Evolutionary conservation across 2,888 invertebrate genomes (phyloP), one percentile per base, ranked within the genome.

Genomic region (Taenaris catops): DNA sequence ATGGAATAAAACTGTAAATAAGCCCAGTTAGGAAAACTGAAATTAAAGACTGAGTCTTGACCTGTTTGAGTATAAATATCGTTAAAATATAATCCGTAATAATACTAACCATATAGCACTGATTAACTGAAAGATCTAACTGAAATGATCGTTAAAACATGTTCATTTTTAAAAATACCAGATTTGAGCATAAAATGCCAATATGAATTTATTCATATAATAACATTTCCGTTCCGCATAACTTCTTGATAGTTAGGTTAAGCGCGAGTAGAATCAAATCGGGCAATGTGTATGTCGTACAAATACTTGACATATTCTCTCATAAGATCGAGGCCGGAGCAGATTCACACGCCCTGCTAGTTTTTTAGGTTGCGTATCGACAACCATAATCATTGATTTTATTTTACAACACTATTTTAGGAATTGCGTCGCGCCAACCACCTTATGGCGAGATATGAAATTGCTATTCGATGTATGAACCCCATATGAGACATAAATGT

Each of bases 351-450:
- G 80, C 67, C 52, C 59, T 52, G 57, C 55, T 47, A 47, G 42
- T 74, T 81, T 83, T 81, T 81, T 69, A 64, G 60, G 38, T 49
- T 49, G 49, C 51, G 55, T 74, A 80, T 73, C 76, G 73, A 75
- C 63, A 67, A 60, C 56, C 55, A 62, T 55, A 59, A 70, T 75
- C 75, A 67, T 60, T 75, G 80, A 86, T 83, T n/a, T 78, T 83
- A 83, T 81, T 79, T 81, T 75, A 74, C 70, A 81, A 70, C 75
- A 73, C 84, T 84, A 70, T 79, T 84, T 86, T 84, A 86, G 84
- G 84, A 76, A 81, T 73, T 74, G 55, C 55, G 80, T 69, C 70
- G 69, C 71, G 70, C 49, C 68, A 55, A 56, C 60, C 64, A 63
- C 65, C 65, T 64, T 83, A 80, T 65, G 71, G 66, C 67, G 54